phyloP scores from a whole-genome alignment of 2,113 vertebrate species.

The Stictonetta naevosa region DNA sequence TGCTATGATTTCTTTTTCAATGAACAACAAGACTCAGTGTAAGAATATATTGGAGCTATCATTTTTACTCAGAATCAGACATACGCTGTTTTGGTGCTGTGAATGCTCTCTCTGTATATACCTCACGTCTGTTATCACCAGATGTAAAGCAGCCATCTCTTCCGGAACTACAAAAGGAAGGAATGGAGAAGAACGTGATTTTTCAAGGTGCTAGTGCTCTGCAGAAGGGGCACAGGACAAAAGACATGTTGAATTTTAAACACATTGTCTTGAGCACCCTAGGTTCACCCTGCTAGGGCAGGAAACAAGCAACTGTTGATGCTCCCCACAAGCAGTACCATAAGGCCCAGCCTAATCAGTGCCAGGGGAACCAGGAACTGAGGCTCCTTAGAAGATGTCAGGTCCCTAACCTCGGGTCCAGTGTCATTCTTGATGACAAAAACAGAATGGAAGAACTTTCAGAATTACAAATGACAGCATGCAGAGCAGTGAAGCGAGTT shows the following conservation, averaged over 20 bases:
- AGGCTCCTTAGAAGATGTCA: neutral
- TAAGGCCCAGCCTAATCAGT: neutral
- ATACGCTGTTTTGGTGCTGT: neutral
- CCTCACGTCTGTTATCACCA: neutral
- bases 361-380: neutral
- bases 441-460: neutral
- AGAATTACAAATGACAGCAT: neutral
- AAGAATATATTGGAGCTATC: neutral
- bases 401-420: neutral
- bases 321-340: neutral
- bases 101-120: neutral
- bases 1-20: neutral
- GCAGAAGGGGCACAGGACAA: neutral
- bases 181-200: neutral
- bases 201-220: neutral
- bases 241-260: neutral
- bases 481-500: conserved; percentile 7
- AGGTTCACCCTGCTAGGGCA: neutral
- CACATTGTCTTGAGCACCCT: neutral
- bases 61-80: neutral
- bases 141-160: neutral
- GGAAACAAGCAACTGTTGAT: neutral
- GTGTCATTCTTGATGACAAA: neutral
- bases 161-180: neutral
- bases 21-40: neutral